Conservation (phyloP, 2,113 vertebrate genomes). For the Strix aluco region DNA sequence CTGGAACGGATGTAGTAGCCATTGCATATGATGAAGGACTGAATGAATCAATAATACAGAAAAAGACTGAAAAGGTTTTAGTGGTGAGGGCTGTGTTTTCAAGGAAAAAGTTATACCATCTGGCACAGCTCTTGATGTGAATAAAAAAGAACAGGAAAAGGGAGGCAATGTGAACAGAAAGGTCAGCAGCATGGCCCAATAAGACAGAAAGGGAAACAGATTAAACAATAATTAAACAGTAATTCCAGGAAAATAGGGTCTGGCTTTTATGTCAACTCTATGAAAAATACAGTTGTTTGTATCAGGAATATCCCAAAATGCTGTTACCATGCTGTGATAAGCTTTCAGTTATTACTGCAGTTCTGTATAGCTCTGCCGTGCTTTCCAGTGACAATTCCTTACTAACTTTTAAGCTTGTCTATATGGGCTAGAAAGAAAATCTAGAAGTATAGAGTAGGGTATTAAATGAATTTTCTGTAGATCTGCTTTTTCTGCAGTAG, state of each 20-base stretch:
- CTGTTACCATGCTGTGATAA: neutral
- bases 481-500: neutral
- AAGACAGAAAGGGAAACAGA: neutral
- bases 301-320: neutral
- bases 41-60: conserved; percentile 35
- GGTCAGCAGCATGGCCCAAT: neutral
- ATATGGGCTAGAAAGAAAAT: neutral
- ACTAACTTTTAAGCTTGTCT: neutral
- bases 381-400: neutral
- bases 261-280: neutral
- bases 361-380: neutral
- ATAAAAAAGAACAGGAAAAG: neutral
- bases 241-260: neutral
- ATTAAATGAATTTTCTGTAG: neutral
- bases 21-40: neutral
- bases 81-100: neutral
- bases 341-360: neutral
- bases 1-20: neutral
- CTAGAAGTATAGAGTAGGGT: neutral
- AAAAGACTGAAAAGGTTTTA: neutral
- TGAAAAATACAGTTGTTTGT: neutral
- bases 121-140: neutral
- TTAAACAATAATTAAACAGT: neutral
- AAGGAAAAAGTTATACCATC: neutral
- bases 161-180: neutral